Evolutionary conservation across 2,113 vertebrate genomes (phyloP).

Genomic region (Albula goreensis): DNA sequence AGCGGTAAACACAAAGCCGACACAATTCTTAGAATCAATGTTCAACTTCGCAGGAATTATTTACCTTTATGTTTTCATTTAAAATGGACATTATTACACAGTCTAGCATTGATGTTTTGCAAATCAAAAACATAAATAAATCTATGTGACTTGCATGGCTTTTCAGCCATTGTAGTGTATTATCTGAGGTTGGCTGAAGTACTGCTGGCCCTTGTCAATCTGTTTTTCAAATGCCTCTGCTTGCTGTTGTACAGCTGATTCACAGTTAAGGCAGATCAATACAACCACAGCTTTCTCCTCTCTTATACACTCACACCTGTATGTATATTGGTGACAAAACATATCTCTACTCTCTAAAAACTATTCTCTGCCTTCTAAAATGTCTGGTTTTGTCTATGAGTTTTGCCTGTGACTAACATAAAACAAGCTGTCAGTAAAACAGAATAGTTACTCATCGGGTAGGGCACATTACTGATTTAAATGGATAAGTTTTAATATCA

Average conservation of each 20-base stretch:
- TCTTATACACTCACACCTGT: not conserved
- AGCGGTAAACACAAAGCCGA: too few relatives aligned
- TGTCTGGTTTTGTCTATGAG: not conserved
- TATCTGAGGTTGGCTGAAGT: not conserved
- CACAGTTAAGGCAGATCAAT: not conserved
- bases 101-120: not conserved
- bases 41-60: too few relatives aligned
- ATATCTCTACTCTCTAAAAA: not conserved
- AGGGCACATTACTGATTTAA: not conserved
- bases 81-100: not conserved
- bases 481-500: not conserved
- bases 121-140: not conserved
- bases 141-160: not conserved
- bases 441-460: not conserved
- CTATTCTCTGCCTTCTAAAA: not conserved
- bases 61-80: too few relatives aligned
- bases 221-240: not conserved
- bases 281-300: not conserved
- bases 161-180: not conserved
- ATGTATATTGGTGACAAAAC: not conserved
- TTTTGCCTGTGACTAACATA: not conserved
- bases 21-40: too few relatives aligned
- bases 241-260: not conserved
- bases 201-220: not conserved
- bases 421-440: not conserved